phyloP scores from a whole-genome alignment of 2,888 invertebrate genomes.

The Lepidochrysops patricia region DNA sequence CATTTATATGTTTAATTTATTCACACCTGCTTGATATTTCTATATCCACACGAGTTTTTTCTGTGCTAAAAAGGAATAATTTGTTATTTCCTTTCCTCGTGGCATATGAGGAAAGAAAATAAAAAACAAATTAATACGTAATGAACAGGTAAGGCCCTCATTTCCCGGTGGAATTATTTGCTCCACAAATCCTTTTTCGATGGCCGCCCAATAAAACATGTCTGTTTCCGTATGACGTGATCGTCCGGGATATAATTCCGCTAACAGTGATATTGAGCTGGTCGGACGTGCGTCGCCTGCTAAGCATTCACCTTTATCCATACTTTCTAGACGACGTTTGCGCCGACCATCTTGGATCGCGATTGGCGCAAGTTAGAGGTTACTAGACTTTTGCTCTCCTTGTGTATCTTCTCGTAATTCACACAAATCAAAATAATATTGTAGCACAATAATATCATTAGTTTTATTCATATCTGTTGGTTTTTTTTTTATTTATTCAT shows the following conservation, averaged over 20 bases:
- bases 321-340: slow-evolving; percentile 53
- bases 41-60: no score
- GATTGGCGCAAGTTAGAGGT: slow-evolving; percentile 24
- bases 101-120: no score
- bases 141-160: background rate
- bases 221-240: slow-evolving; percentile 7
- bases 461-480: no score
- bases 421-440: no score
- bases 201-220: background rate
- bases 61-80: no score
- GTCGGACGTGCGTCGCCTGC: slow-evolving; percentile 30
- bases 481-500: no score
- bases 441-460: no score
- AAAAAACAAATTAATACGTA: background rate
- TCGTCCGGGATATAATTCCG: slow-evolving; percentile 9
- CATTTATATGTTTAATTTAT: no score
- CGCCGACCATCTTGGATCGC: slow-evolving; percentile 29
- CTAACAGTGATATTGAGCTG: slow-evolving; percentile 10
- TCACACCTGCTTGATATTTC: no score
- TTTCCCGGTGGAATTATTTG: background rate
- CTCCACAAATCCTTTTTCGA: slow-evolving; percentile 5
- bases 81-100: no score
- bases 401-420: no score
- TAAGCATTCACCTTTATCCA: slow-evolving; percentile 51
- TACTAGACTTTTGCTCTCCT: background rate